These are phyloP conservation scores for Campoplex capitator DNA, from an alignment of 2,888 invertebrate species.

Conservation along the genomic window DNA sequence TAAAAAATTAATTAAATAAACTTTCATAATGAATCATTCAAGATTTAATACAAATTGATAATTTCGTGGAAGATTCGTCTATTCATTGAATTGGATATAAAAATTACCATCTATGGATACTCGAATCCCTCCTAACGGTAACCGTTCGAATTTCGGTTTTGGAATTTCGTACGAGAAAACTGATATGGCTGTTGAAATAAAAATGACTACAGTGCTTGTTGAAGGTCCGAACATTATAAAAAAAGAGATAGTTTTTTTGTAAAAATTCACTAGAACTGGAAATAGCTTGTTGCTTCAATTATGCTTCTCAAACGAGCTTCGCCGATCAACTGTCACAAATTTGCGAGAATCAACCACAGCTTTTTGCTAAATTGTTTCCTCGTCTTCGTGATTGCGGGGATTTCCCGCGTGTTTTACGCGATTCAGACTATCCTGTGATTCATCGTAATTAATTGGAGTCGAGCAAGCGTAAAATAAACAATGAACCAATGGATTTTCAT, in stretches of 20 bases:
- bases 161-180: conserved; percentile 77
- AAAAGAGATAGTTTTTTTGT: neutral
- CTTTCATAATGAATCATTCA: neutral
- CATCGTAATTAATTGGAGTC: neutral
- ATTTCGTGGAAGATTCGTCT: too few relatives aligned
- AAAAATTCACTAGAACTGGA: neutral
- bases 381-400: neutral
- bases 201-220: conserved; percentile 10
- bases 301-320: neutral
- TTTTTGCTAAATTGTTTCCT: neutral
- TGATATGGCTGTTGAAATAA: conserved; percentile 4
- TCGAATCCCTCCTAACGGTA: conserved; percentile 82
- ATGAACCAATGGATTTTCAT: neutral
- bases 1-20: neutral
- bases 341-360: neutral
- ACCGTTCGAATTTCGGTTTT: conserved; percentile 79
- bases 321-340: neutral
- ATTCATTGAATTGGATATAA: neutral
- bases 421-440: neutral
- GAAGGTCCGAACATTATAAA: neutral
- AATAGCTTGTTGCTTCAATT: neutral
- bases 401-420: neutral
- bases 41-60: neutral
- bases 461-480: neutral
- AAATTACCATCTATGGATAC: conserved; percentile 82